A percentile compares a stretch with the other conserved stretches of the same genome.
phyloP scores from a whole-genome alignment of 2,888 invertebrate genomes.

The Actias luna region DNA sequence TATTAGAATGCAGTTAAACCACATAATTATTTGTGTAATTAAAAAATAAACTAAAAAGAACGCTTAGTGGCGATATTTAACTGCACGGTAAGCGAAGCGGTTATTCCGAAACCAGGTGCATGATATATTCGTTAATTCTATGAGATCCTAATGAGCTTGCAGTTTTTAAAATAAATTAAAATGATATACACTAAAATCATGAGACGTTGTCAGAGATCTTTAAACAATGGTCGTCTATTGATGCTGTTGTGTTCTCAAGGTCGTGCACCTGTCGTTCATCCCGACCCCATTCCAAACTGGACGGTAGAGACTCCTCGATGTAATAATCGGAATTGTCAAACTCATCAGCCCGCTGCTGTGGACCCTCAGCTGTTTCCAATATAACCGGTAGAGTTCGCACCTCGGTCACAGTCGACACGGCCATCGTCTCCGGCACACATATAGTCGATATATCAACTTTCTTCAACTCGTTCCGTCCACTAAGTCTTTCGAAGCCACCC shows the following conservation, averaged over 20 bases:
- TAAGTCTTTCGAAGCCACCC: constrained; percentile 91
- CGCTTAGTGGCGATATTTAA: too few species aligned
- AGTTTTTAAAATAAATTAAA: too few species aligned
- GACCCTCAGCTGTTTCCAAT: constrained; percentile 45
- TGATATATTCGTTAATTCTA: too few species aligned
- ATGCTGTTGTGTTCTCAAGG: constrained; percentile 12
- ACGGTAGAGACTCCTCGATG: constrained; percentile 93
- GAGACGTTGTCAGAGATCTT: constrained; percentile 24
- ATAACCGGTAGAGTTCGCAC: constrained; percentile 68
- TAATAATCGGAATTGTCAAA: constrained; percentile 92
- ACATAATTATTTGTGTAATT: too few species aligned
- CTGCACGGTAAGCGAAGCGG: too few species aligned
- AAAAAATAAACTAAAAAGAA: too few species aligned
- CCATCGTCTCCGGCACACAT: constrained; percentile 73
- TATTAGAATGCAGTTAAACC: too few species aligned
- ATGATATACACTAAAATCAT: not conserved
- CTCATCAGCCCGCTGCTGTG: constrained; percentile 64
- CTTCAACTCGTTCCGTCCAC: constrained; percentile 81
- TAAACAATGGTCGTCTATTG: constrained; percentile 24
- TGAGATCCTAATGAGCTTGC: too few species aligned
- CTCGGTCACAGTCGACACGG: constrained; percentile 82
- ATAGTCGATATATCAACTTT: constrained; percentile 64
- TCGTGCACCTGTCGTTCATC: constrained; percentile 68
- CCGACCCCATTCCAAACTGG: constrained; percentile 88
- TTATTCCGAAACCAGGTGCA: too few species aligned